phyloP scores from a whole-genome alignment of 2,113 vertebrate species.

The Baryphthengus martii region DNA sequence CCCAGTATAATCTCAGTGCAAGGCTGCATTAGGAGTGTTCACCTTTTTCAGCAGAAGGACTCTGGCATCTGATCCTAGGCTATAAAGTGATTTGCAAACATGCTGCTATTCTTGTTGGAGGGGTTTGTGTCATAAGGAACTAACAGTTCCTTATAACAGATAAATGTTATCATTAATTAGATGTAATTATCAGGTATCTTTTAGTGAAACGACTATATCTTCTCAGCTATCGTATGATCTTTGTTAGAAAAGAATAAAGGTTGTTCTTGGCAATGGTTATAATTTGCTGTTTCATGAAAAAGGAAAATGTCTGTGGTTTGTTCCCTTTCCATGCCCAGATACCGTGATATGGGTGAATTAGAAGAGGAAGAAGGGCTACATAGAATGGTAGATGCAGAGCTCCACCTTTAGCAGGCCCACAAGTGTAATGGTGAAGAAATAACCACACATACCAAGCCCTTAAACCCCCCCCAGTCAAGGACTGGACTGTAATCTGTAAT shows the following conservation, averaged over 20 bases:
- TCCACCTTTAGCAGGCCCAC: neutral
- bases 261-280: constrained; percentile 23
- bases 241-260: constrained; percentile 24
- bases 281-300: constrained; percentile 32
- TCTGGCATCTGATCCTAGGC: constrained; percentile 1
- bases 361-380: neutral
- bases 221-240: neutral
- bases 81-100: neutral
- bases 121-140: neutral
- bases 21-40: neutral
- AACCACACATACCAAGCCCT: neutral
- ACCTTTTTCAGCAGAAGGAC: neutral
- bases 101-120: neutral
- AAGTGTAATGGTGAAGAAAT: neutral
- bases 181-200: constrained; percentile 1
- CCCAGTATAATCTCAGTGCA: neutral
- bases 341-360: neutral
- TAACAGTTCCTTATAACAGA: constrained; percentile 11
- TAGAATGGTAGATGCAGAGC: neutral
- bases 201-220: constrained; percentile 9
- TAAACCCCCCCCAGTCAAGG: neutral
- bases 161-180: constrained; percentile 19
- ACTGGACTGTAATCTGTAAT: neutral
- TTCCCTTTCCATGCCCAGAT: neutral
- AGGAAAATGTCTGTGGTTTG: neutral